Evolutionary conservation across 2,888 invertebrate species (phyloP).

Genomic region (Loripinus fragilis): DNA sequence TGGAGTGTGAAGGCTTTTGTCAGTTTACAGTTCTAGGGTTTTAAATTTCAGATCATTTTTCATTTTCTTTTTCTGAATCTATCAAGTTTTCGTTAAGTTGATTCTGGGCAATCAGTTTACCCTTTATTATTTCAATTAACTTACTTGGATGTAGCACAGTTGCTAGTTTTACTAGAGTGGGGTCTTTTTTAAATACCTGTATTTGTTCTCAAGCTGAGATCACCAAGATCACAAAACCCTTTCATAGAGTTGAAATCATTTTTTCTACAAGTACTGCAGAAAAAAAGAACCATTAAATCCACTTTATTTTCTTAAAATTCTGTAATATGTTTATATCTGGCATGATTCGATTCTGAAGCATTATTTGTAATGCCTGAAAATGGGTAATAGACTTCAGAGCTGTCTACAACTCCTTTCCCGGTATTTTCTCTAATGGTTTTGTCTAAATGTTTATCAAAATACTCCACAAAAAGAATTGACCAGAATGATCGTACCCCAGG

Average conservation of each 20-base stretch:
- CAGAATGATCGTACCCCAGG: neutral
- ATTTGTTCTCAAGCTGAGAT: neutral
- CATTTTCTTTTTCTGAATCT: neutral
- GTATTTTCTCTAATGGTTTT: neutral
- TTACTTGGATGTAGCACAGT: neutral
- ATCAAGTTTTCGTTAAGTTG: neutral
- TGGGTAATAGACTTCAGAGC: neutral
- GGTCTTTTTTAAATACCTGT: neutral
- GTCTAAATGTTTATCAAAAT: neutral
- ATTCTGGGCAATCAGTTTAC: neutral
- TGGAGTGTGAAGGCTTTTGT: neutral
- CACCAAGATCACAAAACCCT: neutral
- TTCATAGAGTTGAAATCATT: neutral
- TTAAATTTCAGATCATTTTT: neutral
- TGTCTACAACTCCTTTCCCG: neutral
- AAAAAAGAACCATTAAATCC: neutral
- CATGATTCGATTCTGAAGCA: conserved; percentile 9
- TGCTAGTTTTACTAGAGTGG: neutral
- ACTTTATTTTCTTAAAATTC: neutral
- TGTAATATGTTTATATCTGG: neutral
- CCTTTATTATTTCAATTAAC: neutral
- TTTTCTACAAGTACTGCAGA: neutral
- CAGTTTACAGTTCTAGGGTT: neutral
- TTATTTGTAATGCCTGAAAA: neutral
- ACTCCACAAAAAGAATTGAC: neutral